Evolutionary conservation across 2,888 invertebrate species (phyloP).

Genomic region (Ceramica pisi): DNA sequence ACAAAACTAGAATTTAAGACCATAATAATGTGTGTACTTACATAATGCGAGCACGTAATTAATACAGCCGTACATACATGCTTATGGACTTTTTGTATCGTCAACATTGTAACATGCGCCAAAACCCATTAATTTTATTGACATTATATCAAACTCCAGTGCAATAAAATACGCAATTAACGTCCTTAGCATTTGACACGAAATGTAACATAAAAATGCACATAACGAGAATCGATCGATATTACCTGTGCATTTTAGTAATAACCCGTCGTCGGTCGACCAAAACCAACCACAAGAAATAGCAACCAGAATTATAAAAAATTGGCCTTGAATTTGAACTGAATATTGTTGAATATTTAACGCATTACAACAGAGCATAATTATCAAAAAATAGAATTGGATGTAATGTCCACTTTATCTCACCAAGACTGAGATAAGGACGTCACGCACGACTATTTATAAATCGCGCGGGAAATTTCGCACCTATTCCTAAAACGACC

Average conservation of each 20-base stretch:
- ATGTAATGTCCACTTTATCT: constrained; percentile 72
- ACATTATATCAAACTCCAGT: constrained; percentile 16
- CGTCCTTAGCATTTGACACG: constrained; percentile 23
- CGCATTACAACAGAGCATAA: constrained; percentile 47
- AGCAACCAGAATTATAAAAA: constrained; percentile 18
- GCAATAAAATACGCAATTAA: constrained; percentile 34
- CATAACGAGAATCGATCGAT: constrained; percentile 45
- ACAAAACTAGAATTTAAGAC: background rate
- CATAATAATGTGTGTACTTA: background rate
- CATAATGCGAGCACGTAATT: background rate
- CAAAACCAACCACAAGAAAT: constrained; percentile 35
- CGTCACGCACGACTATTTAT: constrained; percentile 71
- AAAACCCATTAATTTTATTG: constrained; percentile 21
- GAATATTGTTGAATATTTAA: constrained; percentile 48
- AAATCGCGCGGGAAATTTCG: constrained; percentile 58
- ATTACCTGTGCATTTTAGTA: constrained; percentile 58
- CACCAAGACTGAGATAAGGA: constrained; percentile 70
- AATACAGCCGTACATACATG: background rate
- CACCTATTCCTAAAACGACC: constrained; percentile 29
- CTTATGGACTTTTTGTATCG: background rate
- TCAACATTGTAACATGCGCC: background rate
- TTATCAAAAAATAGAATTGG: constrained; percentile 58
- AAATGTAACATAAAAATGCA: constrained; percentile 47
- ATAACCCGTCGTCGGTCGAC: constrained; percentile 7
- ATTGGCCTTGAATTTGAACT: constrained; percentile 61